Evolutionary conservation across 2,113 vertebrate genomes (phyloP).

Genomic region (Apistogramma diplotaenia): DNA sequence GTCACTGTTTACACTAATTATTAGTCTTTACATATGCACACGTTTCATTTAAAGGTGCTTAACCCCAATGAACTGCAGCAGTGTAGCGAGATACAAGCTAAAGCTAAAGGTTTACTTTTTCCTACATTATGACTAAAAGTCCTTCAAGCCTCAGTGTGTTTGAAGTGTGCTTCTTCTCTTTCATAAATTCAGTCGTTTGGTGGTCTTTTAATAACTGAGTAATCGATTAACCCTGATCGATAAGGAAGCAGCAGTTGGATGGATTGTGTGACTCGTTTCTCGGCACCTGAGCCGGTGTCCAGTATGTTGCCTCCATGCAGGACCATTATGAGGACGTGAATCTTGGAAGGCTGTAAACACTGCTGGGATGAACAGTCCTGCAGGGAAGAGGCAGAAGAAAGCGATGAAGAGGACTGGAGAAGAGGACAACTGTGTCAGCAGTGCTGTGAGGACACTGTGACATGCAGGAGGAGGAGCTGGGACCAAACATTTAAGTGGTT

Average conservation of each 20-base stretch:
- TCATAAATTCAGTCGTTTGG: background rate
- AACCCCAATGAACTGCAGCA: background rate
- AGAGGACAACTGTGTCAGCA: background rate
- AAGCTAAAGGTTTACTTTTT: too few species aligned
- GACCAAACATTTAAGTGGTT: background rate
- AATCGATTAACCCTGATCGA: background rate
- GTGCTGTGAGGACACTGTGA: background rate
- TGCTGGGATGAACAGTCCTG: conserved; percentile 85
- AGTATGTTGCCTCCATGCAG: conserved; percentile 96
- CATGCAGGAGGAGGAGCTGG: background rate
- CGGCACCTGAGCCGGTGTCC: conserved; percentile 88
- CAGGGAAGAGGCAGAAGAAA: background rate
- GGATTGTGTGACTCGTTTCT: too few species aligned
- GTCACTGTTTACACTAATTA: background rate
- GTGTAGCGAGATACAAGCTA: too few species aligned
- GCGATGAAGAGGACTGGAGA: background rate
- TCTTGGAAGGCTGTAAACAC: conserved; percentile 84
- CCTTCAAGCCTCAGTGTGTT: background rate
- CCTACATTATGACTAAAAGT: background rate
- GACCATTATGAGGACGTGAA: conserved; percentile 89
- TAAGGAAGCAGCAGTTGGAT: background rate
- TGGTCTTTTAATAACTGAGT: background rate
- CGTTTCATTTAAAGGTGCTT: too few species aligned
- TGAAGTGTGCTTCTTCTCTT: background rate
- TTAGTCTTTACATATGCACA: background rate